Base-by-base conservation (phyloP, 92 coral and sea anemone species). In the Zoanthus sansibaricus region DNA sequence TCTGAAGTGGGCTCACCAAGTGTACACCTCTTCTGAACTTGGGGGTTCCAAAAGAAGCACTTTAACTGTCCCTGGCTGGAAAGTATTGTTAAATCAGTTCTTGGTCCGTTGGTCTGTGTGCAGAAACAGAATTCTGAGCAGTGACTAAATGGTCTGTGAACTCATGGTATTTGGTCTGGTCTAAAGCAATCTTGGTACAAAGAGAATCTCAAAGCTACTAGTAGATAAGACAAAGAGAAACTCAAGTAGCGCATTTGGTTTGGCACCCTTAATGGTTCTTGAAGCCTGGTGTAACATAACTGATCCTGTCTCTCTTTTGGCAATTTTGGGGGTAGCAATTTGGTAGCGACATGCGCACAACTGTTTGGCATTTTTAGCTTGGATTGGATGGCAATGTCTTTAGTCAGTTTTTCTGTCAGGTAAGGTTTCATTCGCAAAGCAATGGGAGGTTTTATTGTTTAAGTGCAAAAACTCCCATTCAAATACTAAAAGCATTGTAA, bases 301-400 rank as follows among this genome's bases (percentile, higher is more conserved):
- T 80, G 75, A 13, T 80, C 85, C 85, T 66, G 72, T 67, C 75
- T 62, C 75, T 80, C 75, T 80, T 80, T 80, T 80, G 85, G 85
- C 73, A 80, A 80, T 44, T 64, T 80, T 66, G 61, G 73, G 83
- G 85, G 85, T 80, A 80, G 72, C 85, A 80, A 80, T 64, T 80
- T 80, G 85, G 85, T 80, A 79, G 58, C 71, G 71, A 61, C 71
- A 59, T 78, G 83, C 17, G 44, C 85, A 64, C 45, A 80, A 46
- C 85, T 80, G 85, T 80, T 80, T 80, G 85, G 85, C 85, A 64
- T 80, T 80, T 64, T 71, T 80, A 64, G 85, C 85, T 80, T 80
- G 85, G 85, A 80, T 66, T 52, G 44, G 72, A 71, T 66, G 85
- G 75, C 74, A 80, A 52, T 80, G 75, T 80, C 61, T 80, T 80